Percentiles rank a stretch among this genome's conserved stretches.
These are phyloP conservation scores for Pygoscelis antarcticus DNA, from an alignment of 2,113 vertebrate genomes.

Conservation along the genomic window DNA sequence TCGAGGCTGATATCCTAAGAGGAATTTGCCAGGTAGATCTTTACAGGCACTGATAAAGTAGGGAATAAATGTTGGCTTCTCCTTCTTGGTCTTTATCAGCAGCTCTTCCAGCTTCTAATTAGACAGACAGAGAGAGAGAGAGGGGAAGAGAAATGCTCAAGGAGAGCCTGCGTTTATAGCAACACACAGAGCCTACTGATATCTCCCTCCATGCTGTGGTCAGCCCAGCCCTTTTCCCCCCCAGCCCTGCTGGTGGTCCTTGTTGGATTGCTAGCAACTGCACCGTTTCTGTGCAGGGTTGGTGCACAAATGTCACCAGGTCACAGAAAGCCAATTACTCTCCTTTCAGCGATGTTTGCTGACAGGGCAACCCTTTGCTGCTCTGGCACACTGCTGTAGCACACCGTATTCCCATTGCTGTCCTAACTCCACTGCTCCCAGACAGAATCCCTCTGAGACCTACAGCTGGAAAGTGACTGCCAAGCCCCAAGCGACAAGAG, in stretches of 20 bases:
- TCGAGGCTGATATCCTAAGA: conserved; percentile 95
- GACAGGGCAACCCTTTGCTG: background rate
- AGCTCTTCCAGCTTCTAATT: conserved; percentile 95
- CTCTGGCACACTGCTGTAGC: background rate
- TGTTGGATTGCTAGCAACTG: too few species aligned
- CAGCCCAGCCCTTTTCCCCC: background rate
- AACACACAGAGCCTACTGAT: background rate
- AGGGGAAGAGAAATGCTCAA: background rate
- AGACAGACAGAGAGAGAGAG: background rate
- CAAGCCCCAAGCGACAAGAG: background rate
- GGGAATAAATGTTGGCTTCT: conserved; percentile 97
- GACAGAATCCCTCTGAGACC: background rate
- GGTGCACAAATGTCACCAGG: background rate
- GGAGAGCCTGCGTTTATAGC: background rate
- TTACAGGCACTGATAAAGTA: conserved; percentile 94
- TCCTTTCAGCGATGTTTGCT: background rate
- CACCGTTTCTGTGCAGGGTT: background rate
- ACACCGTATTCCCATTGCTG: background rate
- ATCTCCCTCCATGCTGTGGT: background rate
- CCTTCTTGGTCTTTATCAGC: conserved; percentile 90
- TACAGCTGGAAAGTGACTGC: background rate
- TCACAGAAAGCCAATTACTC: background rate
- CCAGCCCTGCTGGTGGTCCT: background rate
- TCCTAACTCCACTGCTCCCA: background rate
- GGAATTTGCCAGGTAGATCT: conserved; percentile 96